phyloP scores from a whole-genome alignment of 1,140 invertebrate species.

The Aphis gossypii region DNA sequence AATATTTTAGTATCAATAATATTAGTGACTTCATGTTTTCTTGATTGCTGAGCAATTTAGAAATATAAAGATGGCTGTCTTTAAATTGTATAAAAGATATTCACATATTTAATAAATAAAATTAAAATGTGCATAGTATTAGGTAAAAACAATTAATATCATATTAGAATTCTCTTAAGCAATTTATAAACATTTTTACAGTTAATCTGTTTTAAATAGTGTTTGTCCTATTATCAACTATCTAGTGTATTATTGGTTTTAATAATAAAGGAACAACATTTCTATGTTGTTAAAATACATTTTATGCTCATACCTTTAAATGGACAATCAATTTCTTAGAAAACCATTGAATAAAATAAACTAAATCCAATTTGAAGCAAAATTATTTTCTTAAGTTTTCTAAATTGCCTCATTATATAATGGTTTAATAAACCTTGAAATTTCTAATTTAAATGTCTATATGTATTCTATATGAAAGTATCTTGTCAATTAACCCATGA shows the following conservation, averaged over 20 bases:
- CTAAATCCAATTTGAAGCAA: not conserved
- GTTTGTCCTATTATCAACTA: not conserved
- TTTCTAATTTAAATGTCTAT: not conserved
- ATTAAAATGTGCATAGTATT: not conserved
- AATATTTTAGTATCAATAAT: not conserved
- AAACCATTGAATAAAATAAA: not conserved
- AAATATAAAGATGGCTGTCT: not conserved
- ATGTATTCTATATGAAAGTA: not conserved
- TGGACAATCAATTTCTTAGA: not conserved
- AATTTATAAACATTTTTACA: not conserved
- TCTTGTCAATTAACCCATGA: not conserved
- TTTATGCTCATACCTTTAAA: not conserved
- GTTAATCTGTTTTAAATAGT: conserved; percentile 21
- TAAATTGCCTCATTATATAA: conserved; percentile 26
- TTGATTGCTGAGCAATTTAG: not conserved
- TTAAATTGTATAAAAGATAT: not conserved
- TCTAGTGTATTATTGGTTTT: not conserved
- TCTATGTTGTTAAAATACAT: not conserved
- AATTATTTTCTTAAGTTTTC: not conserved
- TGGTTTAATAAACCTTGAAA: conserved; percentile 25
- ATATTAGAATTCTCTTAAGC: not conserved
- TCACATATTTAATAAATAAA: not conserved
- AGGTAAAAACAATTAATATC: not conserved
- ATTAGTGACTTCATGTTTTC: not conserved
- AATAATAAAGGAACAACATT: not conserved